Evolutionary conservation across 2,888 invertebrate species (phyloP).

Genomic region (Elegia similella): DNA sequence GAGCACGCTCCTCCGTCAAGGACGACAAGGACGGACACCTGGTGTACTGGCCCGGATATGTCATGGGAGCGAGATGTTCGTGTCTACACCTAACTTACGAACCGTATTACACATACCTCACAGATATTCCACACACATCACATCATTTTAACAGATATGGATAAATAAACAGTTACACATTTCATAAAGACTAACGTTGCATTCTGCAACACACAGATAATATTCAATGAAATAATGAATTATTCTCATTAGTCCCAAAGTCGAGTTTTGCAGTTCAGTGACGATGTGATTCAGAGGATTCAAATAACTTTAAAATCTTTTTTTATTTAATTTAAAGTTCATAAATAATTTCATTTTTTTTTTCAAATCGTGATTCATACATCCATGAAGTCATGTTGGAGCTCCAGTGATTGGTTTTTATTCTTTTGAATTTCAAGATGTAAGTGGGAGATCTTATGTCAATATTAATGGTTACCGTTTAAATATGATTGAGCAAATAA

Average conservation of each 20-base stretch:
- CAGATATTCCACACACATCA: slow-evolving; percentile 31
- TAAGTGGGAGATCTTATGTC: neutral
- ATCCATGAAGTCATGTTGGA: slow-evolving; percentile 55
- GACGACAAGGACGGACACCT: slow-evolving; percentile 99
- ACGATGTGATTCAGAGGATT: slow-evolving; percentile 50
- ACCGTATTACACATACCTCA: slow-evolving; percentile 39
- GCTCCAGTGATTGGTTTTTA: slow-evolving; percentile 39
- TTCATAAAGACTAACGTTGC: slow-evolving; percentile 27
- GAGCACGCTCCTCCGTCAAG: slow-evolving; percentile 94
- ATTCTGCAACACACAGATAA: slow-evolving; percentile 23
- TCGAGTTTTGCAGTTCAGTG: slow-evolving; percentile 45
- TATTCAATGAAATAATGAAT: slow-evolving; percentile 27
- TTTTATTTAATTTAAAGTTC: slow-evolving; percentile 39
- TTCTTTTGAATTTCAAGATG: slow-evolving; percentile 1
- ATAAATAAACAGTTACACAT: slow-evolving; percentile 12
- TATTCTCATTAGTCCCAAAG: slow-evolving; percentile 31
- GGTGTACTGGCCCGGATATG: slow-evolving; percentile 99
- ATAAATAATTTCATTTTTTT: slow-evolving; percentile 33
- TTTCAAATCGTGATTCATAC: slow-evolving; percentile 25
- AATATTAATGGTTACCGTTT: slow-evolving; percentile 1
- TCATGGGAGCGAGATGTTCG: slow-evolving; percentile 99
- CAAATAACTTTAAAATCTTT: slow-evolving; percentile 27
- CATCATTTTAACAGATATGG: slow-evolving; percentile 23
- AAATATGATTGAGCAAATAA: slow-evolving; percentile 24
- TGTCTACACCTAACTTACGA: slow-evolving; percentile 85